Percentiles rank a stretch among this genome's conserved stretches.
Conservation (phyloP, 53 echinoderm and acorn worm genomes). For the Pentamera pediparva region DNA sequence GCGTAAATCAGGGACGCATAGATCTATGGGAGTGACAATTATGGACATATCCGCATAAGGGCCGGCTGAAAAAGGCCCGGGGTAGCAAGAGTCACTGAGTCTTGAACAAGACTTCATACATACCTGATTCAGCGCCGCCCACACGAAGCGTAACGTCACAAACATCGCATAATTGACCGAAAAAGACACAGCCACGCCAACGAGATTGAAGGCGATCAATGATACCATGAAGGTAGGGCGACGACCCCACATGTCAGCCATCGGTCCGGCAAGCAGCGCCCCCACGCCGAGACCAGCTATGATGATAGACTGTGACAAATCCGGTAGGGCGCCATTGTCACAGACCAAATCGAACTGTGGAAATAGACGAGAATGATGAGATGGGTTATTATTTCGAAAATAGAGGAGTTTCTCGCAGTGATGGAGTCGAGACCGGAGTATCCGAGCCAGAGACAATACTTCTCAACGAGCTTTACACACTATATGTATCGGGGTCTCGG, state of each 20-base stretch:
- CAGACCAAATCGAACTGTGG: conserved; percentile 9
- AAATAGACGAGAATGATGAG: background rate
- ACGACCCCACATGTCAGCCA: conserved; percentile 3
- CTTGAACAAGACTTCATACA: background rate
- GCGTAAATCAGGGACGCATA: too few relatives aligned
- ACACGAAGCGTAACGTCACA: background rate
- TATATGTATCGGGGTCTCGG: too few relatives aligned
- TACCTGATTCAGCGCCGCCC: background rate
- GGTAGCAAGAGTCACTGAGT: too few relatives aligned
- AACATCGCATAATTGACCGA: background rate
- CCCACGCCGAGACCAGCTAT: conserved; percentile 16
- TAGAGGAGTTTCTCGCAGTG: too few relatives aligned
- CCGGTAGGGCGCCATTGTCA: background rate
- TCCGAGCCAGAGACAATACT: too few relatives aligned
- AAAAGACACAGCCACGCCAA: background rate
- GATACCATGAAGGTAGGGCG: background rate
- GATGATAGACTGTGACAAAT: background rate
- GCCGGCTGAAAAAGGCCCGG: too few relatives aligned
- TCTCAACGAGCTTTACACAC: too few relatives aligned
- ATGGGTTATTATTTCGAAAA: too few relatives aligned
- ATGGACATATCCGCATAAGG: too few relatives aligned
- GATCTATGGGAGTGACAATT: too few relatives aligned
- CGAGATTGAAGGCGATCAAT: background rate
- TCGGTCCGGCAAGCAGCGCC: background rate
- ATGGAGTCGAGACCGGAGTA: too few relatives aligned